Percentiles rank a stretch among this genome's conserved stretches.
Evolutionary conservation across 1,140 invertebrate genomes (phyloP).

Genomic region (Drosophila burlai): DNA sequence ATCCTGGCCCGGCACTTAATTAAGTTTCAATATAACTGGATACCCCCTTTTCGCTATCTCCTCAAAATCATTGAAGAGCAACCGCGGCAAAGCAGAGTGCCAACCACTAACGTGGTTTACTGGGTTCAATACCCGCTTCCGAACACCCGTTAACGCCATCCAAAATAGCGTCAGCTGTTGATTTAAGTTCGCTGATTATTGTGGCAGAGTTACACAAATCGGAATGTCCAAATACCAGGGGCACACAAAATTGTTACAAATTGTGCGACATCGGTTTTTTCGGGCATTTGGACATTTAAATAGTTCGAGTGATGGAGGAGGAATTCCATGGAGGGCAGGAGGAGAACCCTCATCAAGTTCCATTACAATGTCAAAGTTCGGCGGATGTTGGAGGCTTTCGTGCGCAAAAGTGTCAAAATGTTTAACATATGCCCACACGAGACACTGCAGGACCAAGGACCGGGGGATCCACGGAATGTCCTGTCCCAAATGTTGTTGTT

Average conservation of each 20-base stretch:
- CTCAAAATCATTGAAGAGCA: slow-evolving; percentile 42
- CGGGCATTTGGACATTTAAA: slow-evolving; percentile 35
- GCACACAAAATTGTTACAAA: slow-evolving; percentile 55
- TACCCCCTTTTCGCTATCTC: slow-evolving; percentile 3
- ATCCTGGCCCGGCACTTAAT: slow-evolving; percentile 59
- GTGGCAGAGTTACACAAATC: slow-evolving; percentile 26
- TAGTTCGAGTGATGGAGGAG: slow-evolving; percentile 14
- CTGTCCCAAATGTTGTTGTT: slow-evolving; percentile 20
- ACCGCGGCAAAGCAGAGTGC: slow-evolving; percentile 68
- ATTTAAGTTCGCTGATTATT: slow-evolving; percentile 69
- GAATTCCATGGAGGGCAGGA: slow-evolving; percentile 38
- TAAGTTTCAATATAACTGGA: slow-evolving; percentile 69
- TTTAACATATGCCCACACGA: slow-evolving; percentile 79
- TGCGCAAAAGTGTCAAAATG: slow-evolving; percentile 79
- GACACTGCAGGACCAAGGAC: slow-evolving; percentile 28
- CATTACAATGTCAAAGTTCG: slow-evolving; percentile 71
- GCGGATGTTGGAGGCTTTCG: slow-evolving; percentile 39
- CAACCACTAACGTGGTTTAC: slow-evolving; percentile 68
- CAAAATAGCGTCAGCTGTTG: slow-evolving; percentile 51
- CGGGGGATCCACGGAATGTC: background rate
- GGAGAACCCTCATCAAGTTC: slow-evolving; percentile 69
- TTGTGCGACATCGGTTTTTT: slow-evolving; percentile 16
- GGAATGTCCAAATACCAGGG: slow-evolving; percentile 18
- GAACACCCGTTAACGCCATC: background rate
- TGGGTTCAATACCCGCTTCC: background rate